Base-by-base conservation (phyloP, 1,140 invertebrate genomes). In the Ceratina calcarata region DNA sequence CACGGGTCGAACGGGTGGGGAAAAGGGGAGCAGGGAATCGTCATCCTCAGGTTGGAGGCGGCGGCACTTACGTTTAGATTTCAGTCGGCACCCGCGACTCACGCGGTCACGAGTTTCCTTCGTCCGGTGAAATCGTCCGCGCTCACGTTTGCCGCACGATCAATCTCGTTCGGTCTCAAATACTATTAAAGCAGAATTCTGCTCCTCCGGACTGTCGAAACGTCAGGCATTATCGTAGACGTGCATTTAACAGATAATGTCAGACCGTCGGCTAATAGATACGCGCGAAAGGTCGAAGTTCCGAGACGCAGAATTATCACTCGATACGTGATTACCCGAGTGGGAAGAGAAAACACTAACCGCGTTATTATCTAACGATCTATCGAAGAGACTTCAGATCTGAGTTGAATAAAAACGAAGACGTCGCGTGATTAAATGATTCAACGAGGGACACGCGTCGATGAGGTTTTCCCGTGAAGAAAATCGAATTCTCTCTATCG, bases 31-130 rank as follows among this genome's bases (percentile, higher is more conserved):
- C 57, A 77, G 58, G 83, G 65, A 79, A 80, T 81, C 87, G 88
- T 92, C 91, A 88, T 91, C 89, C 89, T 91, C 90, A 91, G 90
- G 91, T 92, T 92, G 89, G 88, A 90, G 88, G 87, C 86, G 88
- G 88, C 82, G 89, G 85, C 88, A 90, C 85, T 90, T 87, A 89
- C 90, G 89, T 90, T 88, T 86, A 89, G 89, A 89, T 90, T 88
- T 90, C 89, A 91, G 91, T 92, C 91, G 88, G 86, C 88, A 87
- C 80, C 89, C 89, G 91, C 87, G 88, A 90, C 89, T 90, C 89
- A 89, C 83, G 87, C 83, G 83, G 73, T 71, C 78, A 60, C 70
- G 70, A 79, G 83, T 78, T 80, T 60, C 18, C 49, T 57, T 70
- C 60, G 77, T 49, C 78, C 32, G 8, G 13, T 55, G 37, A 57